phyloP scores from a whole-genome alignment of 2,113 vertebrate species.

The Riparia riparia region DNA sequence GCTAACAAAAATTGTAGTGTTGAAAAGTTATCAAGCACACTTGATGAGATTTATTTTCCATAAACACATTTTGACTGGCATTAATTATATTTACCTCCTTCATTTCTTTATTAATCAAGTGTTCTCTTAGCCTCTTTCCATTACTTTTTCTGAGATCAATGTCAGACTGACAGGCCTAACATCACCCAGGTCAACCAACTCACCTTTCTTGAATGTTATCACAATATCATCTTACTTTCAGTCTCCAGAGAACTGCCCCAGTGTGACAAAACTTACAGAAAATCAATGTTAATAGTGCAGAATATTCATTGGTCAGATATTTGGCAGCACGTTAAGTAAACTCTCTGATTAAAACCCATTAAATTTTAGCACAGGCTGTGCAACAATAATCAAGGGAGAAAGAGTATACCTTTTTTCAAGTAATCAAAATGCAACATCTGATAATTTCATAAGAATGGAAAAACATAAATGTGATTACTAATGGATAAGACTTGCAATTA shows the following conservation, averaged over 20 bases:
- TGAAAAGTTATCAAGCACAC: background rate
- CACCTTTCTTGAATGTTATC: background rate
- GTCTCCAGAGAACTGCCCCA: background rate
- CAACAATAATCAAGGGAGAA: background rate
- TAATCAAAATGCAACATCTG: background rate
- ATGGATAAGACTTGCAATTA: background rate
- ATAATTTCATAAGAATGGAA: background rate
- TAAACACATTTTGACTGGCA: background rate
- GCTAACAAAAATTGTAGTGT: background rate
- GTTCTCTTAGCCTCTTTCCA: background rate
- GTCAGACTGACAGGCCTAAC: background rate
- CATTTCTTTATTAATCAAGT: constrained; percentile 22
- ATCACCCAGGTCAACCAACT: background rate
- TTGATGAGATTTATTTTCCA: background rate
- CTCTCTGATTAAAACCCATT: background rate
- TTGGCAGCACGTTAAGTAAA: background rate
- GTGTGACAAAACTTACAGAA: background rate
- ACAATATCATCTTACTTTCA: constrained; percentile 18
- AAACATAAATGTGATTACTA: background rate
- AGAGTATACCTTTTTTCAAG: background rate
- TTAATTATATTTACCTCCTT: constrained; percentile 13
- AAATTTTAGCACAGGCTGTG: background rate
- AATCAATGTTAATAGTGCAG: background rate
- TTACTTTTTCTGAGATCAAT: constrained; percentile 12
- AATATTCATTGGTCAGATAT: background rate